A percentile compares a stretch with the other conserved stretches of the same genome.
Evolutionary conservation across 2,113 vertebrate genomes (phyloP).

Genomic region (Anhinga rufa): DNA sequence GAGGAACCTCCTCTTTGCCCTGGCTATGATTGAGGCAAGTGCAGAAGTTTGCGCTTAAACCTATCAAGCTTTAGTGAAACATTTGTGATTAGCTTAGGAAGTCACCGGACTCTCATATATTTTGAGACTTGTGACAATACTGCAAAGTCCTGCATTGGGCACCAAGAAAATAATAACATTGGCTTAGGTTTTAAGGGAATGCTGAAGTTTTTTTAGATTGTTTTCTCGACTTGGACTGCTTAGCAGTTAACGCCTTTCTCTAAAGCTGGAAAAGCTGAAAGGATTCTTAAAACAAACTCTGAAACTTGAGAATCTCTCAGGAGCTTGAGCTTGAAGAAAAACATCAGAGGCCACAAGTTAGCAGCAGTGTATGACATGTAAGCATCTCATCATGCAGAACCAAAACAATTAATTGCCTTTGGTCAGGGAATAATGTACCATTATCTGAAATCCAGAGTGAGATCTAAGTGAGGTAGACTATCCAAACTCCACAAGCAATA

Average conservation of each 20-base stretch:
- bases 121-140: neutral
- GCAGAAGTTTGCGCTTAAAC: neutral
- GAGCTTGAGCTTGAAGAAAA: neutral
- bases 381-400: neutral
- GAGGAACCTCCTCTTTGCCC: neutral
- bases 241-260: neutral
- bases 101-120: neutral
- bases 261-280: neutral
- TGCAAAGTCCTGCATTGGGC: accelerated
- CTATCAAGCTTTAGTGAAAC: neutral
- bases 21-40: neutral
- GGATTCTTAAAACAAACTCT: neutral
- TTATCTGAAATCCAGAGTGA: neutral
- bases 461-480: neutral
- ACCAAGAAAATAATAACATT: neutral
- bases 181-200: neutral
- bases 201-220: neutral
- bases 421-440: neutral
- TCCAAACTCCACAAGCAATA: neutral
- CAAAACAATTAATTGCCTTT: neutral
- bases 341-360: neutral
- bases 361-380: neutral
- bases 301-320: neutral
- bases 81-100: neutral
- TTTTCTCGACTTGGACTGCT: neutral